Evolutionary conservation across 2,113 vertebrate genomes (phyloP).

Genomic region (Poicephalus meyeri): DNA sequence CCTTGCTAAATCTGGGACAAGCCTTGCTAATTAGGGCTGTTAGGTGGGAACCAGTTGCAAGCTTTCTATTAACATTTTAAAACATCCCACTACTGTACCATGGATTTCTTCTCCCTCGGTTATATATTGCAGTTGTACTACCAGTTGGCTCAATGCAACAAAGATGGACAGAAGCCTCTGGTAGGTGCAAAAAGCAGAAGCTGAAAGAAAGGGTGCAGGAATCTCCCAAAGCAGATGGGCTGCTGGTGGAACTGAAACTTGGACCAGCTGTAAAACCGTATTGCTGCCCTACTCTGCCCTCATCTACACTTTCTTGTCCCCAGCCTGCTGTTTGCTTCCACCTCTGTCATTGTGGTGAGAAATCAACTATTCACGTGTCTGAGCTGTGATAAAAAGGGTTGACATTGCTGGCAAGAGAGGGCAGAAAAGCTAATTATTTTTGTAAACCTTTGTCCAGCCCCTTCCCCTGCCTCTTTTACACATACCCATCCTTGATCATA

Average conservation of each 20-base stretch:
- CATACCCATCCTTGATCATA: neutral
- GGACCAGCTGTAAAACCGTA: neutral
- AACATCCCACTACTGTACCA: neutral
- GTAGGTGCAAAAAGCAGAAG: neutral
- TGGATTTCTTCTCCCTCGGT: neutral
- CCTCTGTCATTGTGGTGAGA: conserved; percentile 5
- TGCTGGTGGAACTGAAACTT: neutral
- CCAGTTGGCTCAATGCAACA: neutral
- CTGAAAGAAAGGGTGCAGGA: neutral
- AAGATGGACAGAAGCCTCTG: neutral
- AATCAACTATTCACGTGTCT: neutral
- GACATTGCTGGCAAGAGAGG: neutral
- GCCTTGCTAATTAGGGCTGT: neutral
- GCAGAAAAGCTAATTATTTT: conserved; percentile 37
- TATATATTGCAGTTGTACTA: neutral
- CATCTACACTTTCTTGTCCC: neutral
- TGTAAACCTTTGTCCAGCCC: conserved; percentile 3
- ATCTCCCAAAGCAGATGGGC: neutral
- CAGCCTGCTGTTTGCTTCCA: conserved; percentile 23
- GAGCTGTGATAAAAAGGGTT: neutral
- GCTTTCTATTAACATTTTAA: conserved; percentile 7
- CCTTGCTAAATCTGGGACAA: neutral
- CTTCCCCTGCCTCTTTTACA: neutral
- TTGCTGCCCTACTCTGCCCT: neutral
- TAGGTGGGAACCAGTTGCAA: neutral